Evolutionary conservation across 2,113 vertebrate species (phyloP).

Genomic region (Grammomys dolichurus): DNA sequence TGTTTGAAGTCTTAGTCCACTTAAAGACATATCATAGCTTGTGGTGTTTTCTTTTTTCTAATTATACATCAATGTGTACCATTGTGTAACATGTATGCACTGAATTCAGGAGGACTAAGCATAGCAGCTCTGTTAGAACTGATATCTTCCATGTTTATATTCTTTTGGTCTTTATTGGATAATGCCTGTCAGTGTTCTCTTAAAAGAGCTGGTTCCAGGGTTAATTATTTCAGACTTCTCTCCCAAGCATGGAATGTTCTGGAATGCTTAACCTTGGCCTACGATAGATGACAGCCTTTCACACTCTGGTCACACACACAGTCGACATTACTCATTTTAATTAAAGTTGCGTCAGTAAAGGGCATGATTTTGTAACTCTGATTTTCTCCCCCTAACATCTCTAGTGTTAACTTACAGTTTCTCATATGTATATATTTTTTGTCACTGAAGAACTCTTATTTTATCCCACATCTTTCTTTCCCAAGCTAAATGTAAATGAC

Average conservation of each 20-base stretch:
- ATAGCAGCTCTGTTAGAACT: neutral
- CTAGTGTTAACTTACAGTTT: neutral
- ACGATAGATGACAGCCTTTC: neutral
- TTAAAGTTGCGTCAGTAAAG: neutral
- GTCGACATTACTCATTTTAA: neutral
- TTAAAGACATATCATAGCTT: neutral
- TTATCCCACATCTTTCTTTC: constrained; percentile 7
- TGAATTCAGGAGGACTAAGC: neutral
- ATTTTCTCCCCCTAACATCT: neutral
- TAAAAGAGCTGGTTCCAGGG: constrained; percentile 8
- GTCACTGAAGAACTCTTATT: neutral
- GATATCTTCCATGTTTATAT: constrained; percentile 11
- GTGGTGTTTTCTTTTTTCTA: constrained; percentile 4
- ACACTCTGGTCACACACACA: neutral
- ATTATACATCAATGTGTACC: neutral
- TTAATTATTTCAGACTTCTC: constrained; percentile 50
- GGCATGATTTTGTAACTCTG: constrained; percentile 6
- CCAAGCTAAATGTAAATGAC: constrained; percentile 31
- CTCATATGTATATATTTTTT: neutral
- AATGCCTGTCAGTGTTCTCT: constrained; percentile 33
- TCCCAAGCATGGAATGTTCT: constrained; percentile 27
- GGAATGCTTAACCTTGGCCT: constrained; percentile 19
- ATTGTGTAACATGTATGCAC: neutral
- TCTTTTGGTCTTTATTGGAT: constrained; percentile 1
- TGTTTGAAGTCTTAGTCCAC: constrained; percentile 40